phyloP scores from a whole-genome alignment of 2,797 vertebrate genomes.

The Pseudopleuronectes americanus region DNA sequence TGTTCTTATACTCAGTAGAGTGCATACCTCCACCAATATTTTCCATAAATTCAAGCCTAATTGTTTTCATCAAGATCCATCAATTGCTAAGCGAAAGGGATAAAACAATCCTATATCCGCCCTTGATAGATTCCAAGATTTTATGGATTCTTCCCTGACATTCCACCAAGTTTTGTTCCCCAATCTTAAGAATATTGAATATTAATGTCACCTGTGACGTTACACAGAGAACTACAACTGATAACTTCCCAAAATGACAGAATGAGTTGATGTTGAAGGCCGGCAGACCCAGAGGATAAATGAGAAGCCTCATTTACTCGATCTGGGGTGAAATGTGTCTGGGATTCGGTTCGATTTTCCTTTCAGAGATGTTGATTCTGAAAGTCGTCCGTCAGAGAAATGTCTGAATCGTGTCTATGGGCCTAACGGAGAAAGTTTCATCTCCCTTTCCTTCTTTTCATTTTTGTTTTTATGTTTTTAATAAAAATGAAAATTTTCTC shows the following conservation, averaged over 20 bases:
- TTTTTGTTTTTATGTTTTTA: neutral
- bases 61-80: too few relatives aligned
- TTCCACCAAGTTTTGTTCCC: too few relatives aligned
- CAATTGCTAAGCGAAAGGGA: too few relatives aligned
- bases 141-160: too few relatives aligned
- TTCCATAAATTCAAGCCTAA: too few relatives aligned
- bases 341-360: slow-evolving; percentile 17
- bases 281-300: slow-evolving; percentile 10
- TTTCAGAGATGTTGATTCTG: slow-evolving; percentile 4
- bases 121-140: too few relatives aligned
- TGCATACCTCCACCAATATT: too few relatives aligned
- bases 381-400: neutral
- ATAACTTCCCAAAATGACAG: neutral
- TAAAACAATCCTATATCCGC: too few relatives aligned
- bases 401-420: neutral
- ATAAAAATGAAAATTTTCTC: slow-evolving; percentile 1
- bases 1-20: too few relatives aligned
- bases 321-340: slow-evolving; percentile 21
- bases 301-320: slow-evolving; percentile 16
- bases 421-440: neutral
- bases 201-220: neutral
- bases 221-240: neutral
- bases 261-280: neutral
- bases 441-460: neutral
- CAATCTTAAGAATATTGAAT: neutral